Evolutionary conservation across 2,797 vertebrate genomes (phyloP).

Genomic region (Spinus olivaceus): DNA sequence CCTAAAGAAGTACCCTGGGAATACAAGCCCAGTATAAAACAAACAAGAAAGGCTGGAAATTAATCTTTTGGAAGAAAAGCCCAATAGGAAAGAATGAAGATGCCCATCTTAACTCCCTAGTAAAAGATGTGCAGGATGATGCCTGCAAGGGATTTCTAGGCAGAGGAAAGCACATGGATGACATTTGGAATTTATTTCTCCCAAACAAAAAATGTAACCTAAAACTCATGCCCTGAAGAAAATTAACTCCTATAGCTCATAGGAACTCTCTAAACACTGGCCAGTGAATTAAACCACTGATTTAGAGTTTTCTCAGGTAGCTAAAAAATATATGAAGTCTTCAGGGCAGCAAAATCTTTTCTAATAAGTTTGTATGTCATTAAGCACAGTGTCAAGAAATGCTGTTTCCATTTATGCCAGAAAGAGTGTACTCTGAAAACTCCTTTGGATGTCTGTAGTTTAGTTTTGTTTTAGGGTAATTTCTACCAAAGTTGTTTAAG

Average conservation of each 20-base stretch:
- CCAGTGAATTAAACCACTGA: conserved; percentile 16
- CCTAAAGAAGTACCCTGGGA: conserved; percentile 7
- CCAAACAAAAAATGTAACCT: conserved; percentile 38
- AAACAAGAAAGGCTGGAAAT: conserved; percentile 31
- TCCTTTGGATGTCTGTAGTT: not conserved
- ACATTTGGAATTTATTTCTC: conserved; percentile 51
- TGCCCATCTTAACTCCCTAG: conserved; percentile 14
- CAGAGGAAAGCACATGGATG: conserved; percentile 20
- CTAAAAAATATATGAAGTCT: conserved; percentile 17
- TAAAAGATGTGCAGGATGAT: conserved; percentile 23
- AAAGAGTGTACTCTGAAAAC: not conserved
- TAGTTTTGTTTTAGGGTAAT: not conserved
- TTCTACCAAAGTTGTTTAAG: not conserved
- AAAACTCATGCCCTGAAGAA: conserved; percentile 41
- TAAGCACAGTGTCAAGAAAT: not conserved
- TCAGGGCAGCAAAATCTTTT: conserved; percentile 3
- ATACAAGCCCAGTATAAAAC: not conserved
- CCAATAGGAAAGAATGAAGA: conserved; percentile 41
- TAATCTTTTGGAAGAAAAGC: conserved; percentile 33
- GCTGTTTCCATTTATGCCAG: not conserved
- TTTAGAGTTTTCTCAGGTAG: not conserved
- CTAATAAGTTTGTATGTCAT: conserved; percentile 9
- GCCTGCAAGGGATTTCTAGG: conserved; percentile 20
- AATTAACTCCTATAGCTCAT: not conserved
- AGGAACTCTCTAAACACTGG: conserved; percentile 27